Evolutionary conservation across 2,797 vertebrate genomes (phyloP), one percentile per base, ranked within the genome.

Genomic region (Microchirus variegatus): DNA sequence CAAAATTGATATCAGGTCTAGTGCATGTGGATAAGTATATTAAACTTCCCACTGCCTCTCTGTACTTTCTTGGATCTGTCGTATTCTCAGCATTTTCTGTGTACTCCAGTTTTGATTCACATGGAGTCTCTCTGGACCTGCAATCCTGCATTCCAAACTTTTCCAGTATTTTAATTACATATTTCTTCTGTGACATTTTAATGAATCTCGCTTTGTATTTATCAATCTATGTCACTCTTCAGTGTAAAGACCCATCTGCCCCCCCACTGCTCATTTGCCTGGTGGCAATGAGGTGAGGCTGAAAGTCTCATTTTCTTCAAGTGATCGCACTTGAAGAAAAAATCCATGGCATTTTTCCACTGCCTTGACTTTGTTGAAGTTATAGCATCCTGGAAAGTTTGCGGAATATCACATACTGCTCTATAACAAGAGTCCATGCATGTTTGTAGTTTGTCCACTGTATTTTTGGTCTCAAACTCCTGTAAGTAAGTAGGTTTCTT

Each of bases 1-100:
- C 52, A 59, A 67, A 78, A 70, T 36, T 44, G 1, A 69, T 1
- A 36, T 77, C 70, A 10, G 77, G 70, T 53, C 50, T 10, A 4
- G 68, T 70, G 14, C 67, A 75, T 16, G 62, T 67, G 14, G 49
- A 40, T 1, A 74, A 46, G 9, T 72, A 75, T 1, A 80, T 63
- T 4, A 61, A 45, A 38, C 72, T 81, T 10, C 66, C 66, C 8
- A 73, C 75, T 14, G 56, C 67, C 10, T 79, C 70, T 16, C 70
- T 77, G 19, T 62, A 72, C 12, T 16, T 78, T 15, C 14, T 63
- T 12, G 19, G 0, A 0, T 81, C 48, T 12, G 4, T 35, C 14
- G 63, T 63, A 1, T 60, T 74, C 47, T 47, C 51, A 10, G 44
- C 50, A 31, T 46, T 1, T n/a, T 63, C 58, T 35, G 31, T 17